phyloP scores from a whole-genome alignment of 2,797 vertebrate genomes.

The Okamejei kenojei region DNA sequence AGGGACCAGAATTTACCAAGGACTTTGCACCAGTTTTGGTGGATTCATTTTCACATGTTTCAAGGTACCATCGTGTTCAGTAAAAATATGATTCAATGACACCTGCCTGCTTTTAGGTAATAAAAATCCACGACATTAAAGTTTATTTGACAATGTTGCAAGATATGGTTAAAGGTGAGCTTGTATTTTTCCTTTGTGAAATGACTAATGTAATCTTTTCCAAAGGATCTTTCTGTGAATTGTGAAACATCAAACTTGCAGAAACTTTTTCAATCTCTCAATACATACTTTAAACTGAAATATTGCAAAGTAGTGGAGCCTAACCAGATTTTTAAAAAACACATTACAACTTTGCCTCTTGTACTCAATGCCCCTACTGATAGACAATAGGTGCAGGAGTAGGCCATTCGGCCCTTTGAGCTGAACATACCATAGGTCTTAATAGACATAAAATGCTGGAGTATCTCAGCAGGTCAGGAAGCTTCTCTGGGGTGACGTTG shows the following conservation, averaged over 20 bases:
- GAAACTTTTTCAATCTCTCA: neutral
- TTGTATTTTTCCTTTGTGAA: neutral
- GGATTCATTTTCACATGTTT: slow-evolving; percentile 92
- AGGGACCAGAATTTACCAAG: slow-evolving; percentile 96
- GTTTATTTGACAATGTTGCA: neutral
- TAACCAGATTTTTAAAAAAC: no score
- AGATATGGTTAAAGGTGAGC: neutral
- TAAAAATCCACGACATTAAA: neutral
- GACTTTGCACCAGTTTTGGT: slow-evolving; percentile 93
- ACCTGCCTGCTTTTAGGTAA: neutral
- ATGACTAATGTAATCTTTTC: neutral
- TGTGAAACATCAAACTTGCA: neutral
- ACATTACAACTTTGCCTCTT: no score
- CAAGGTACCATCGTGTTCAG: slow-evolving; percentile 65
- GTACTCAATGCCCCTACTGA: no score
- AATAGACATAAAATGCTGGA: no score
- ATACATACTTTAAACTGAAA: neutral
- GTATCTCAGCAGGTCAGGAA: no score
- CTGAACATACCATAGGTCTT: no score
- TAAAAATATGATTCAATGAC: neutral
- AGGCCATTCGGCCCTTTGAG: no score
- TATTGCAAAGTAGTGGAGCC: no score
- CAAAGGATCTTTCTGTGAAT: neutral
- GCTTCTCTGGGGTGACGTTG: no score
- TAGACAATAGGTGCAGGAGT: no score